Evolutionary conservation across 1,140 invertebrate species (phyloP).

Genomic region (Bombus sibiricus): DNA sequence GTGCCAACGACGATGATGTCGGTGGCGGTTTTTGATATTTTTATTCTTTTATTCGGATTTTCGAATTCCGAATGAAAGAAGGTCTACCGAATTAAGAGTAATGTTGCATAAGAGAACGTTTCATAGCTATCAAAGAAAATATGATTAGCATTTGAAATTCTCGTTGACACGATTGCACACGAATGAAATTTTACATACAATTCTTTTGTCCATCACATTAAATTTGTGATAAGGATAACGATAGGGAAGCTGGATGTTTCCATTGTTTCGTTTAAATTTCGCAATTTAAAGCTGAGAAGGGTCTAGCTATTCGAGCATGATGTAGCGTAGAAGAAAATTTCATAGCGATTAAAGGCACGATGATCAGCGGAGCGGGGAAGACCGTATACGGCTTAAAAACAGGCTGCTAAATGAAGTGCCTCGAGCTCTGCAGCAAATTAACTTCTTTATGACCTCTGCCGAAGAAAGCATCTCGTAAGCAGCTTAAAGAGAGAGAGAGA

Average conservation of each 20-base stretch:
- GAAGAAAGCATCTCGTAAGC: slow-evolving; percentile 11
- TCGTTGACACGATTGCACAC: no score
- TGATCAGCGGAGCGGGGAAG: neutral
- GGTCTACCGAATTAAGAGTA: no score
- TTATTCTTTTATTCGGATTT: neutral
- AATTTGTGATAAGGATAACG: no score
- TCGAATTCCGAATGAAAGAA: neutral
- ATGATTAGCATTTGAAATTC: no score
- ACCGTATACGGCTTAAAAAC: neutral
- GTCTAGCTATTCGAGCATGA: neutral
- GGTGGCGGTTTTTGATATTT: neutral
- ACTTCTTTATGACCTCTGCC: slow-evolving; percentile 5
- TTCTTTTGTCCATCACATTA: no score
- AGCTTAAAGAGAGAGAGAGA: neutral
- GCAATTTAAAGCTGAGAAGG: neutral
- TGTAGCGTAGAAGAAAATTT: neutral
- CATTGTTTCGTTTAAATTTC: neutral
- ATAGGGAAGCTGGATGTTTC: neutral
- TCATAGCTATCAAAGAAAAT: no score
- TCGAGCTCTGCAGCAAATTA: neutral
- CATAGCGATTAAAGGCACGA: neutral
- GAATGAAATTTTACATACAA: no score
- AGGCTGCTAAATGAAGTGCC: neutral
- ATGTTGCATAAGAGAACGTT: no score
- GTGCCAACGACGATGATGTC: neutral